A percentile compares a stretch with the other conserved stretches of the same genome.
These are phyloP conservation scores for Hydrophis major DNA, from an alignment of 2,797 vertebrate genomes.

Conservation along the genomic window DNA sequence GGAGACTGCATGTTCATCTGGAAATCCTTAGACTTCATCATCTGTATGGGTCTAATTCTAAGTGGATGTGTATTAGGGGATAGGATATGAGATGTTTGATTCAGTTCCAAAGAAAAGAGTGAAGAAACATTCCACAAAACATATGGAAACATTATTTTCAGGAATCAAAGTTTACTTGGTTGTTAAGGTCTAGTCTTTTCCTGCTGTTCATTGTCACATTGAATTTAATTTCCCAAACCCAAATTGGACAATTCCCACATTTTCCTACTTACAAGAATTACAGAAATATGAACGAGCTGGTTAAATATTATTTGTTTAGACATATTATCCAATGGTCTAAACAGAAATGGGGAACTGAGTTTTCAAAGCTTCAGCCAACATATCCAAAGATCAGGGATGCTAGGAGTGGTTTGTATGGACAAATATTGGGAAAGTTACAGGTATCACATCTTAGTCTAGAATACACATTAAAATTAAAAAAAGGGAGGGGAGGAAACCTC, in stretches of 20 bases:
- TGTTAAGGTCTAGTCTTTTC: background rate
- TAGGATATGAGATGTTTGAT: background rate
- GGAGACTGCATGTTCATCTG: background rate
- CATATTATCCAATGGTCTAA: background rate
- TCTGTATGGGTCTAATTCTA: background rate
- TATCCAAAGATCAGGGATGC: background rate
- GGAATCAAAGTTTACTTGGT: background rate
- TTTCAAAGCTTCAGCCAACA: background rate
- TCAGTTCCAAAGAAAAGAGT: background rate
- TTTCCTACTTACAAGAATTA: background rate
- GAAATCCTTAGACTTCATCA: background rate
- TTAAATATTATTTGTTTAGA: background rate
- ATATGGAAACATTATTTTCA: background rate
- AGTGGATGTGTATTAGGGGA: background rate
- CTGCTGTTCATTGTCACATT: background rate
- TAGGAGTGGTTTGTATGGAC: background rate
- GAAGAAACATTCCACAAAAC: background rate
- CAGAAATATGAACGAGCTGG: background rate
- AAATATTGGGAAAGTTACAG: background rate
- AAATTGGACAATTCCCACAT: background rate
- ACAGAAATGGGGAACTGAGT: background rate
- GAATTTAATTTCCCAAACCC: background rate
- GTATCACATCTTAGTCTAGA: slow-evolving; percentile 31
- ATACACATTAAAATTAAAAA: slow-evolving; percentile 38
- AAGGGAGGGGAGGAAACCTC: background rate